Base-by-base conservation (phyloP, 2,797 vertebrate species). In the Rhabdophis nuchalis region DNA sequence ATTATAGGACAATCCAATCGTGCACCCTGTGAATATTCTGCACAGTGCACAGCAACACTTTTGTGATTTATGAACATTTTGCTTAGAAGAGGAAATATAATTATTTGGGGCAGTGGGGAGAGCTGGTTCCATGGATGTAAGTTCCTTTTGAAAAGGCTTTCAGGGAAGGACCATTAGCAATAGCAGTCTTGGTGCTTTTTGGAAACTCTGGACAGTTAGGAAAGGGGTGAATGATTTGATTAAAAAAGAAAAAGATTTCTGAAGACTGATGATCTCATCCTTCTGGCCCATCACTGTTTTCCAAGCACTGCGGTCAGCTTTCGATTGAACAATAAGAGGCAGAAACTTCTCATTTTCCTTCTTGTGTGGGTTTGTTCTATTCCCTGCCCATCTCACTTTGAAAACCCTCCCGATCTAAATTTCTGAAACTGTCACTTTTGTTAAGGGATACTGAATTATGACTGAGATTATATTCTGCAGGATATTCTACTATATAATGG, bases 391-490 rank as follows among this genome's bases (percentile, higher is more conserved):
- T 53, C 52, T 94, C 58, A 0, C 91, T 93, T 87, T 5, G 92
- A 94, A 94, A 36, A 94, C 60, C 94, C 93, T 14, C 36, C 87
- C 90, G 95, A 94, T 68, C 85, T 50, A 94, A 91, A 92, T 93
- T 82, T 94, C 86, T 90, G 86, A 72, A 87, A 94, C 92, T 88
- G 72, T 92, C 46, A 0, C 88, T 93, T 91, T 92, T 61, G 94
- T 88, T 16, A 89, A 92, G 92, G 85, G 85, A 91, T 1, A 90
- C 88, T 52, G 91, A 93, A n/a, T 87, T 64, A 58, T 87, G 89
- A 86, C 68, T 27, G 50, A 54, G 86, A 88, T 85, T 77, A 54
- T 23, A 58, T 91, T 53, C 20, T 53, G 92, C 93, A 20, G 93
- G 72, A 90, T 87, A 57, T 92, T 64, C 92, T 93, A 64, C 11